phyloP scores from a whole-genome alignment of 2,113 vertebrate genomes.

The Sclerurus mexicanus region DNA sequence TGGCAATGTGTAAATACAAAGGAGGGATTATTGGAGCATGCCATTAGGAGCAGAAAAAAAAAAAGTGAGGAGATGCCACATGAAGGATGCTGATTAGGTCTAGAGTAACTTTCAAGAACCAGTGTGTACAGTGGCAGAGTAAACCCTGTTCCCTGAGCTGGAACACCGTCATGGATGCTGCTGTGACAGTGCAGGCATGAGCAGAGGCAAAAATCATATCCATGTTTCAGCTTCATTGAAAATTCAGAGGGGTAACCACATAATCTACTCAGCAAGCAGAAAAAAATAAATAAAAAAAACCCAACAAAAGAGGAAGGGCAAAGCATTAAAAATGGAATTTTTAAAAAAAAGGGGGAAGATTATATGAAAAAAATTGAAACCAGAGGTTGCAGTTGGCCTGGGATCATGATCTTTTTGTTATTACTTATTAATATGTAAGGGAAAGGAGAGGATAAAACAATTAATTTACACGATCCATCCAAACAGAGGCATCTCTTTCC shows the following conservation, averaged over 20 bases:
- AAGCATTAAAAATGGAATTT: not conserved
- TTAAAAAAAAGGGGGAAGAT: not conserved
- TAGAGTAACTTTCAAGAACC: not conserved
- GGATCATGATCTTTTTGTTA: not conserved
- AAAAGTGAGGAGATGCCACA: not conserved
- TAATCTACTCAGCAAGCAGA: not conserved
- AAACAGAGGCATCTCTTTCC: slow-evolving; percentile 18
- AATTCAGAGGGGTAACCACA: not conserved
- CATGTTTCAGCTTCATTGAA: not conserved
- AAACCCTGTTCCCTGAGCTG: not conserved
- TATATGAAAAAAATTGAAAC: not conserved
- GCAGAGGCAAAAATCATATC: not conserved
- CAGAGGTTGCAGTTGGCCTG: not conserved
- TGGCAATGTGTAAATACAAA: not conserved
- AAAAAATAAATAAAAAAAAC: not conserved
- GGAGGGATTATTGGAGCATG: not conserved
- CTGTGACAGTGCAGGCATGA: not conserved
- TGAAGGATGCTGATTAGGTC: not conserved
- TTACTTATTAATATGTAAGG: slow-evolving; percentile 9
- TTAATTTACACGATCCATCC: slow-evolving; percentile 24
- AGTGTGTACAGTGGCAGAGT: not conserved
- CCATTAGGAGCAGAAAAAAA: not conserved
- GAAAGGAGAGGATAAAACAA: slow-evolving; percentile 7
- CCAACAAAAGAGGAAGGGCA: not conserved
- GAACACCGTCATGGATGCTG: not conserved